These are phyloP conservation scores for Lamproptera curius DNA, from an alignment of 2,888 invertebrate species.

Conservation along the genomic window DNA sequence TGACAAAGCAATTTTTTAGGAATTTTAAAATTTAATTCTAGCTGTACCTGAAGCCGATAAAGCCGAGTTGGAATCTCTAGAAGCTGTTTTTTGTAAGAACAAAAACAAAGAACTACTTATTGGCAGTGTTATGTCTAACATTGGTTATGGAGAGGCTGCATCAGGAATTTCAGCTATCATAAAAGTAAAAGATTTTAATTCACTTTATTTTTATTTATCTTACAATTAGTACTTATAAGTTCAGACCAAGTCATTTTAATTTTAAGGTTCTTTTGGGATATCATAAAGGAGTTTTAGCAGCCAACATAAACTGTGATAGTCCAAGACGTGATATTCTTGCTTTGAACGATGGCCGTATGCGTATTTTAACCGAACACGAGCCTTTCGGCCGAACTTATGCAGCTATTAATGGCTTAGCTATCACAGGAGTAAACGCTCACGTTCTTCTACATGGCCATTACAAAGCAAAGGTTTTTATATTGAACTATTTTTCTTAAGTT, in stretches of 20 bases:
- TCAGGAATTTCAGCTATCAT: constrained; percentile 75
- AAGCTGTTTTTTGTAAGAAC: constrained; percentile 74
- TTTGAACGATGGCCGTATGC: constrained; percentile 68
- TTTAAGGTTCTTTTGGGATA: constrained; percentile 78
- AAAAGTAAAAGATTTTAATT: constrained; percentile 62
- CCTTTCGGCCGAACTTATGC: constrained; percentile 34
- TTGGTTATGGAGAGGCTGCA: constrained; percentile 63
- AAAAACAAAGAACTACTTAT: constrained; percentile 78
- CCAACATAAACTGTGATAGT: constrained; percentile 82
- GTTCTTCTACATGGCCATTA: constrained; percentile 46
- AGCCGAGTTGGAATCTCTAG: constrained; percentile 80
- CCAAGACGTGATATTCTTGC: constrained; percentile 74
- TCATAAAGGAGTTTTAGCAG: constrained; percentile 82
- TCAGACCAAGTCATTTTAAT: no score
- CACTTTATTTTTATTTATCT: background rate
- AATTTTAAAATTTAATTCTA: constrained; percentile 29
- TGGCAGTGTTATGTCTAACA: constrained; percentile 69
- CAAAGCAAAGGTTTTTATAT: constrained; percentile 46
- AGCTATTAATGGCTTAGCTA: constrained; percentile 50
- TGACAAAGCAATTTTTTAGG: no score
- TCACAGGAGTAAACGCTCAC: constrained; percentile 52
- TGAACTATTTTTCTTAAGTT: no score
- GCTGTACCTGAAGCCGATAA: constrained; percentile 79
- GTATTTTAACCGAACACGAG: constrained; percentile 77
- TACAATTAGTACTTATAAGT: no score